Base-by-base conservation (phyloP, 35 echinoderm and acorn worm genomes). In the Acanthaster planci region DNA sequence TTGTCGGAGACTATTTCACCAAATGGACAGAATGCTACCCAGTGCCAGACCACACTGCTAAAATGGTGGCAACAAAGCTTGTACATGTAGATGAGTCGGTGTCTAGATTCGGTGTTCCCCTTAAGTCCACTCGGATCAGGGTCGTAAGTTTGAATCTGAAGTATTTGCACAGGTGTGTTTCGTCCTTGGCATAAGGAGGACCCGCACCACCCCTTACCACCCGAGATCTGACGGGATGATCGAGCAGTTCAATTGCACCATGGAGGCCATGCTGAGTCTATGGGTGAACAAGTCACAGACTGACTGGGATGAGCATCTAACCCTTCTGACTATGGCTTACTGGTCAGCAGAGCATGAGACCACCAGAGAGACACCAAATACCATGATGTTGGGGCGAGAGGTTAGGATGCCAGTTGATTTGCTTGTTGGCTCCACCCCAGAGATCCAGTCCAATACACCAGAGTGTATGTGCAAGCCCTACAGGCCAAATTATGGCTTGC, bases 341-440 rank as follows among this genome's bases (percentile, higher is more conserved):
- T 53, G 59, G 52, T 54, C 52, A 9, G 8, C 52, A 8, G 52
- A 54, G 19, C 52, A 54, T 54, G 52, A 54, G 18, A 58, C 78
- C 16, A 88, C 86, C 7, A 35, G 37, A 4, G 55, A n/a, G n/a
- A n/a, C n/a, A n/a, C n/a, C n/a, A n/a, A n/a, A n/a, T n/a, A n/a
- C n/a, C n/a, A n/a, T n/a, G 67, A 89, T 84, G 79, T 55, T 89
- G 19, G 87, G 80, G 7, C 83, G 79, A 64, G 87, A 89, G 50
- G 8, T 89, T 1, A 42, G 31, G 0, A 44, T 58, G 19, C 80
- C 87, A 7, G 15, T 77, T 1, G 87, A n/a, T n/a, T n/a, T n/a
- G n/a, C n/a, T n/a, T n/a, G n/a, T n/a, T n/a, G n/a, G n/a, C n/a
- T n/a, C n/a, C 67, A 37, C 36, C 78, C 7, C 52, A 9, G 8